These are phyloP conservation scores for Bombus consobrinus DNA, from an alignment of 1,140 invertebrate genomes.

Conservation along the genomic window DNA sequence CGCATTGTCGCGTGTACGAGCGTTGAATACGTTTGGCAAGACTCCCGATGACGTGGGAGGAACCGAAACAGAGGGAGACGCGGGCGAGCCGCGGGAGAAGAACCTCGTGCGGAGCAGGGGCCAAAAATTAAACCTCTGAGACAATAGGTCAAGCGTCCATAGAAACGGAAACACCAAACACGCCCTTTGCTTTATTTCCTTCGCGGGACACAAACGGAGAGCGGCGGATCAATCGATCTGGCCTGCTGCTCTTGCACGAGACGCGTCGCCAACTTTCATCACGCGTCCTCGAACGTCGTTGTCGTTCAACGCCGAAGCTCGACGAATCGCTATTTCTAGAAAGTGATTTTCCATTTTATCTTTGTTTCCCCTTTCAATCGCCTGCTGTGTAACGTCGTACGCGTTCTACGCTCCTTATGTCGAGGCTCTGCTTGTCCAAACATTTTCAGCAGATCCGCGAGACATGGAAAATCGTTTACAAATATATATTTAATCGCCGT, in stretches of 20 bases:
- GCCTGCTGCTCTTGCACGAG: background rate
- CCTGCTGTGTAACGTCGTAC: background rate
- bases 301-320: background rate
- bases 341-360: background rate
- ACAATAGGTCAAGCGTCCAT: slow-evolving; percentile 83
- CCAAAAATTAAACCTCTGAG: slow-evolving; percentile 81
- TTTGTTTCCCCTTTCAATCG: rapidly evolving
- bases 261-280: too few species aligned
- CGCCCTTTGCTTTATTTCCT: slow-evolving; percentile 75
- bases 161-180: slow-evolving; percentile 79
- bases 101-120: slow-evolving; percentile 59
- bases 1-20: slow-evolving; percentile 74
- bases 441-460: too few species aligned
- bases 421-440: too few species aligned
- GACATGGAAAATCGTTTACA: too few species aligned
- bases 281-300: background rate
- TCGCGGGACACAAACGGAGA: slow-evolving; percentile 11
- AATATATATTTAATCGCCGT: too few species aligned
- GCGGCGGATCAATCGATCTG: slow-evolving; percentile 27
- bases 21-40: slow-evolving; percentile 71
- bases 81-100: background rate
- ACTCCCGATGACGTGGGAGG: slow-evolving; percentile 69
- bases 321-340: background rate
- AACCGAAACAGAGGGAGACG: slow-evolving; percentile 44
- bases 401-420: too few species aligned